Base-by-base conservation (phyloP, 2,113 vertebrate genomes). In the Mormyrus lacerda region DNA sequence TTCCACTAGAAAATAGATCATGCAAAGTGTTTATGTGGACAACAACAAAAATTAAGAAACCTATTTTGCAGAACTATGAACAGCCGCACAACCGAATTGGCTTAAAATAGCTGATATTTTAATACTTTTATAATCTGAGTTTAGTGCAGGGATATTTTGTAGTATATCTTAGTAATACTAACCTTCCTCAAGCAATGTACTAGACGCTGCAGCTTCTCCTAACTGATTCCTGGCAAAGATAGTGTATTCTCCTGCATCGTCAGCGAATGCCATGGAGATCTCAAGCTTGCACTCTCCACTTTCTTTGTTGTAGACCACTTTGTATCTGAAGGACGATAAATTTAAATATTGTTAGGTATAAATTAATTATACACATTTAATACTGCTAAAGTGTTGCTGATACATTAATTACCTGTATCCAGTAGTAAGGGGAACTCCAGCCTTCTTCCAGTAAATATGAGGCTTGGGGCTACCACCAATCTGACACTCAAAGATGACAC, bases 231-330 rank as follows among this genome's bases (percentile, higher is more conserved):
- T 97, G 92, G 96, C 94, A 92, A 96, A 94, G 91, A 98, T 91
- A 7, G 96, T 95, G 91, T 99, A 99, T 93, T 99, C 98, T 94
- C 98, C 98, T 76, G 98, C 98, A 91, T 99, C 98, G 0, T 99
- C 98, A 0, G 97, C 97, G 91, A 99, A 99, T n/a, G 97, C 98
- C 98, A 99, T 99, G 8, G 98, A 98, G 94, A 99, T 99, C 95
- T 98, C 97, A 93, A 99, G 94, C 93, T 92, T 97, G 95, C 98
- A 98, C 91, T 96, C 97, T 88, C 98, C 97, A 0, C 96, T 97
- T 91, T 98, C 96, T 93, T 96, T 97, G 93, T 96, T 97, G 92
- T 97, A 96, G 94, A 93, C 94, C 1, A 98, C 96, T 96, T 97
- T 97, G 92, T 99, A 97, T 95, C 98, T 99, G 89, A 88, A 91